phyloP scores from a whole-genome alignment of 1,140 invertebrate genomes.

The Holotrichia oblita region DNA sequence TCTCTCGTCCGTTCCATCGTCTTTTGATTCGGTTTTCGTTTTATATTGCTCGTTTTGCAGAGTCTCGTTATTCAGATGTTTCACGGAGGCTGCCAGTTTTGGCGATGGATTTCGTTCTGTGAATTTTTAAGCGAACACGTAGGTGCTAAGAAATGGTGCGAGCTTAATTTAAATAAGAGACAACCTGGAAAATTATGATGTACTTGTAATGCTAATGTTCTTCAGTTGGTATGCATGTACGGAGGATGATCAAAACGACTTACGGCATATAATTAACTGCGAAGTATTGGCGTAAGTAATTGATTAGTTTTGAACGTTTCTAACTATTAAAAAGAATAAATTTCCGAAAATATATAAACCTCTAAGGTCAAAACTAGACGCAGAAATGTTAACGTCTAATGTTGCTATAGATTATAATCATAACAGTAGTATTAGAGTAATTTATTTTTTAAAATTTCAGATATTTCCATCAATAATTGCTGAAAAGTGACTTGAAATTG shows the following conservation, averaged over 20 bases:
- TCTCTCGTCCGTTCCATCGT: neutral
- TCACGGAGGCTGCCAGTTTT: slow-evolving; percentile 8
- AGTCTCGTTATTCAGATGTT: slow-evolving; percentile 26
- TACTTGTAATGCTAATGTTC: neutral
- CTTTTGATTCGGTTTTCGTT: neutral
- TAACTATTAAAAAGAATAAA: too few relatives aligned
- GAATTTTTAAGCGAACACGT: slow-evolving; percentile 17
- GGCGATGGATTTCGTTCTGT: slow-evolving; percentile 11
- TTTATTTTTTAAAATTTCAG: too few relatives aligned
- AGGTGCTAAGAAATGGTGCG: slow-evolving; percentile 15
- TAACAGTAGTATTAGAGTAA: too few relatives aligned
- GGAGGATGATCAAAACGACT: neutral
- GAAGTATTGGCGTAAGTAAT: too few relatives aligned
- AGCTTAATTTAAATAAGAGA: slow-evolving; percentile 6
- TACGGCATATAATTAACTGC: too few relatives aligned
- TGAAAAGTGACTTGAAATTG: too few relatives aligned
- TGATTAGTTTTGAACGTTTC: too few relatives aligned
- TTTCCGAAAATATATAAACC: too few relatives aligned
- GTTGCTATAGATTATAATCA: too few relatives aligned
- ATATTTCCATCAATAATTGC: too few relatives aligned
- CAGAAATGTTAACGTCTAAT: too few relatives aligned
- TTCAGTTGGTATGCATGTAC: neutral
- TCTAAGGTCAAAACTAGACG: too few relatives aligned
- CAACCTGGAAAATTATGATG: slow-evolving; percentile 12
- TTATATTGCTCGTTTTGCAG: neutral